Percentiles rank a stretch among this genome's conserved stretches.
These are phyloP conservation scores for human (Homo sapiens) DNA, from an alignment of 2,113 vertebrate species.

Conservation along the genomic window DNA sequence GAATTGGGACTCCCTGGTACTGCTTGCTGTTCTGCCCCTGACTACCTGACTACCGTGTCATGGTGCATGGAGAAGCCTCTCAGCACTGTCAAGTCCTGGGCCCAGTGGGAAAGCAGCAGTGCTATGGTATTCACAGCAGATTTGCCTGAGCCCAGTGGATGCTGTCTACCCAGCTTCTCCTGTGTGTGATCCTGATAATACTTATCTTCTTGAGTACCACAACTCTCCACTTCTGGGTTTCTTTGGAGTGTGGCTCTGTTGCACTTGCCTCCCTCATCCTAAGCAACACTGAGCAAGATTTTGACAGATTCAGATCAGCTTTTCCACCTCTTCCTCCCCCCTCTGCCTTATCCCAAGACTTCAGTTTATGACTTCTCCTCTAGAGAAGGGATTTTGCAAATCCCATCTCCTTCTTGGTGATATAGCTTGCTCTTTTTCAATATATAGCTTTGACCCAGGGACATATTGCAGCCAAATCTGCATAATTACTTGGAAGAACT, in stretches of 20 bases:
- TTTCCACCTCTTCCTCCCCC: background rate
- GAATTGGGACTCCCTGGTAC: background rate
- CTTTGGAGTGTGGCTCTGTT: background rate
- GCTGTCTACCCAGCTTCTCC: background rate
- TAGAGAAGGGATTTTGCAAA: conserved; percentile 35
- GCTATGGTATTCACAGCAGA: background rate
- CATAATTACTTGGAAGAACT: conserved; percentile 28
- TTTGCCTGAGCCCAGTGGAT: background rate
- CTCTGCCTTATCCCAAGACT: background rate
- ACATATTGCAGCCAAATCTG: conserved; percentile 31
- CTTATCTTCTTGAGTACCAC: background rate
- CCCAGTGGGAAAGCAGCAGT: too few species aligned
- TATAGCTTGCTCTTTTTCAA: background rate
- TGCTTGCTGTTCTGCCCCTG: background rate
- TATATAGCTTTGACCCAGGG: background rate
- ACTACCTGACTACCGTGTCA: too few species aligned
- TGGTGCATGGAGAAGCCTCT: background rate
- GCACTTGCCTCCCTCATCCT: background rate
- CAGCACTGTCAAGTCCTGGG: too few species aligned
- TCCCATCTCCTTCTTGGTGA: background rate
- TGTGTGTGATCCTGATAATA: too few species aligned
- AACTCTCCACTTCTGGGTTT: background rate
- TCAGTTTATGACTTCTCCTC: background rate
- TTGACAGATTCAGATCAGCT: background rate
- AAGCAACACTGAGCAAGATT: background rate